These are phyloP conservation scores for Holotrichia oblita DNA, from an alignment of 1,140 invertebrate genomes.

Conservation along the genomic window DNA sequence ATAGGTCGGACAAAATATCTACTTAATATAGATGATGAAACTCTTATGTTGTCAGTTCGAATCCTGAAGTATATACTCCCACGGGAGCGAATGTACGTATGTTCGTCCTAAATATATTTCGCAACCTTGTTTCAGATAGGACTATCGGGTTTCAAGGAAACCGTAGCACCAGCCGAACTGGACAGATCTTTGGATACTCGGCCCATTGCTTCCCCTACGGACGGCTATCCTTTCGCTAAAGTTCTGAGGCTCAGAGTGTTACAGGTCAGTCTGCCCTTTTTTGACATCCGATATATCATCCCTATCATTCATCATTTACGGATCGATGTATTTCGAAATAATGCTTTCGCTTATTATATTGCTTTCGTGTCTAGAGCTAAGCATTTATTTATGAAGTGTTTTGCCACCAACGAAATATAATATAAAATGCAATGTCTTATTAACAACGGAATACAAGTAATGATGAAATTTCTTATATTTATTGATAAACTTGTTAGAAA, in stretches of 20 bases:
- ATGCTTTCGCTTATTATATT: no score
- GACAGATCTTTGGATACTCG: conserved; percentile 45
- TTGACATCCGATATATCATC: conserved; percentile 15
- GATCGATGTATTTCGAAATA: background rate
- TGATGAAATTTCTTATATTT: no score
- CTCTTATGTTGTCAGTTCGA: background rate
- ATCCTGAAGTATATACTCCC: background rate
- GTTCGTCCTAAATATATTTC: background rate
- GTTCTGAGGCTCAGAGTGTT: conserved; percentile 66
- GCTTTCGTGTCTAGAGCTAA: no score
- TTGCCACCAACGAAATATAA: background rate
- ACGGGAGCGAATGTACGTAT: background rate
- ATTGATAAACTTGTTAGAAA: no score
- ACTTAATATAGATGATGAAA: background rate
- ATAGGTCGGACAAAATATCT: background rate
- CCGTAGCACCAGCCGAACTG: conserved; percentile 49
- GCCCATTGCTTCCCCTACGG: conserved; percentile 2
- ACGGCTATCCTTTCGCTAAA: conserved; percentile 65
- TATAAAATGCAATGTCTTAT: no score
- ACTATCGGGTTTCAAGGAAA: conserved; percentile 48
- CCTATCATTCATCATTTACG: background rate
- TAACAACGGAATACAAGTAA: no score
- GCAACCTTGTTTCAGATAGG: conserved; percentile 49
- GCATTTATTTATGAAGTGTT: no score
- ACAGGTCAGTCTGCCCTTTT: conserved; percentile 60